Percentiles rank a stretch among this genome's conserved stretches.
Conservation (phyloP, 2,888 invertebrate species). For the Cryptophagus acutangulus region DNA sequence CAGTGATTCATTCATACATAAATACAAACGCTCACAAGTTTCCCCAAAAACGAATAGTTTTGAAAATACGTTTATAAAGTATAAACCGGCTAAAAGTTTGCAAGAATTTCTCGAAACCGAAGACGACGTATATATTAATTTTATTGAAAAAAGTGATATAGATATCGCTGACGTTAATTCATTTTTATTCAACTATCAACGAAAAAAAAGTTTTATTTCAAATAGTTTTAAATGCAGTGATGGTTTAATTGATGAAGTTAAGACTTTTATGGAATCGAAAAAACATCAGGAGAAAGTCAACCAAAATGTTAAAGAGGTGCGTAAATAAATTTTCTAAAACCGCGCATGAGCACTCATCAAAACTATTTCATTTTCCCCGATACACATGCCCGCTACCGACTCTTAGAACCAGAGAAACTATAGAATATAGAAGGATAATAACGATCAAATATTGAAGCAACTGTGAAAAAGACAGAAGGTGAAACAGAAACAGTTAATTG, state of each 20-base stretch:
- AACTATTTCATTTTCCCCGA: background rate
- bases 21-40: conserved; percentile 34
- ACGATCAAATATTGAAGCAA: too few species aligned
- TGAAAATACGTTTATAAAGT: conserved; percentile 29
- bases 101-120: conserved; percentile 33
- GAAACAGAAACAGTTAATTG: too few species aligned
- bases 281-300: conserved; percentile 36
- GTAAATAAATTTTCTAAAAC: conserved; percentile 13
- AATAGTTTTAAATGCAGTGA: conserved; percentile 26
- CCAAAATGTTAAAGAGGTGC: conserved; percentile 42
- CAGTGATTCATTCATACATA: conserved; percentile 36
- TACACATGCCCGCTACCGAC: conserved; percentile 1
- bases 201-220: conserved; percentile 24
- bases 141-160: conserved; percentile 30
- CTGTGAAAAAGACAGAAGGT: too few species aligned
- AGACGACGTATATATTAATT: conserved; percentile 40
- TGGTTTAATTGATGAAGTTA: conserved; percentile 30
- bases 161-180: background rate
- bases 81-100: conserved; percentile 29
- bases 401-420: too few species aligned
- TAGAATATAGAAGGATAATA: too few species aligned
- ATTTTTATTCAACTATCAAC: conserved; percentile 7
- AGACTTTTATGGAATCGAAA: conserved; percentile 31
- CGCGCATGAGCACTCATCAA: background rate
- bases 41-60: conserved; percentile 35